Evolutionary conservation across 2,797 vertebrate genomes (phyloP), one percentile per base, ranked within the genome.

Genomic region (Myotis findleyi): DNA sequence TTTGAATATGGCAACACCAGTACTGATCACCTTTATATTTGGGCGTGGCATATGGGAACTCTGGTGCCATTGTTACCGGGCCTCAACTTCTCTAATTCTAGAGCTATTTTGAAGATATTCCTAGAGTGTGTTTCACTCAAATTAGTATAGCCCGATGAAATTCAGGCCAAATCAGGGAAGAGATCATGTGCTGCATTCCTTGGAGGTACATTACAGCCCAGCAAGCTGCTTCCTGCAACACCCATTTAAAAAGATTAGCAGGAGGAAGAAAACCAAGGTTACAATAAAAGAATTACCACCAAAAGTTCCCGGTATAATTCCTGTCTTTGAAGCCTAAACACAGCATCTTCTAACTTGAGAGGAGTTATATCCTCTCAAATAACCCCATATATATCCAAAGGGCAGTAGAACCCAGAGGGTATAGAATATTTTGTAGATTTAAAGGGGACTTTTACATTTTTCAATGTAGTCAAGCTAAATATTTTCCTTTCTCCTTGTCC

Each of bases 111-210:
- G 47, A 87, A 96, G 87, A 49, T 94, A 85, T 76, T 95, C 72
- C 72, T 94, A 82, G 79, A 92, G 30, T 72, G 27, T 77, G 23
- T 77, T 95, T 86, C 86, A 87, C 64, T 91, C 49, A 44, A 38
- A 96, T 88, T 77, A 57, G 90, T 18, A 30, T 3, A 89, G 73
- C 10, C 89, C 25, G 79, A 93, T 83, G 87, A 93, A 93, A 93
- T 89, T 88, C 92, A 94, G 47, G 79, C 89, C 89, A 94, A 94
- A 73, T 96, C 95, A 94, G 89, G 57, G 51, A 88, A 95, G 88
- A 88, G 49, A 95, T 44, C 80, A 44, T 64, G 85, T 55, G 66
- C 62, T 87, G 10, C 57, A 38, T 73, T 94, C 87, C 62, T 71
- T 68, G 79, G 68, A 85, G 82, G 33, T 88, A 68, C 73, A 83